A percentile compares a stretch with the other conserved stretches of the same genome.
phyloP scores from a whole-genome alignment of 2,888 invertebrate genomes.

The Habrosyne pyritoides region DNA sequence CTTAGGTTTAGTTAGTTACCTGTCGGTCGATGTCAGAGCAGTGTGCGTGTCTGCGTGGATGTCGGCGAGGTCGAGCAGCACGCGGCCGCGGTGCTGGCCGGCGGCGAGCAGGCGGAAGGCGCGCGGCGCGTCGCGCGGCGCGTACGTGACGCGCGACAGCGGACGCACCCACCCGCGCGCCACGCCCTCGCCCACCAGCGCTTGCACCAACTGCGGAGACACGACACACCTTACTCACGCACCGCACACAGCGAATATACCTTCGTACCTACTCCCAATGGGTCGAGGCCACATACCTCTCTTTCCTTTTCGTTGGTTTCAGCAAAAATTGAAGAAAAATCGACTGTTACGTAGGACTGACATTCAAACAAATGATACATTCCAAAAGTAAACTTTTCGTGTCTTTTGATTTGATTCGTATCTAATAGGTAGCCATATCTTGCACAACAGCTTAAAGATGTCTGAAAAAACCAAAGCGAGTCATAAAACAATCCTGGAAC shows the following conservation, averaged over 20 bases:
- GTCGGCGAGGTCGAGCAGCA: constrained; percentile 42
- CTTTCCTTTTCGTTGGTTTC: constrained; percentile 25
- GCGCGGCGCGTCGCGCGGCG: constrained; percentile 39
- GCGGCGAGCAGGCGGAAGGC: constrained; percentile 56
- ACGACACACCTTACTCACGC: not conserved
- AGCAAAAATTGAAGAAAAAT: constrained; percentile 46
- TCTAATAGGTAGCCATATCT: constrained; percentile 41
- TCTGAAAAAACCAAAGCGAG: constrained; percentile 38
- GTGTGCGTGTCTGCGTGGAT: constrained; percentile 21
- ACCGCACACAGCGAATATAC: no score
- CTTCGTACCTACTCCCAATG: no score
- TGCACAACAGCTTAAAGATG: constrained; percentile 32
- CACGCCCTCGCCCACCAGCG: constrained; percentile 57
- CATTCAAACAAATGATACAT: constrained; percentile 35
- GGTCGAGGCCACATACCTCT: constrained; percentile 28
- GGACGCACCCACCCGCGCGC: constrained; percentile 58
- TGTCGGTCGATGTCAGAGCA: constrained; percentile 21
- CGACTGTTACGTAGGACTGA: constrained; percentile 35
- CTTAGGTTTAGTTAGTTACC: constrained; percentile 27
- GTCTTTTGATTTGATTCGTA: constrained; percentile 34
- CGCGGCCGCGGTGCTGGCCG: constrained; percentile 58
- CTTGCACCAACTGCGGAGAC: constrained; percentile 30
- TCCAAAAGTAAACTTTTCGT: constrained; percentile 44
- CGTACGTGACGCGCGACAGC: constrained; percentile 51
- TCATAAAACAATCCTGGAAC: no score